Evolutionary conservation across 1,140 invertebrate species (phyloP), one percentile per base, ranked within the genome.

Genomic region (Solenopsis invicta): DNA sequence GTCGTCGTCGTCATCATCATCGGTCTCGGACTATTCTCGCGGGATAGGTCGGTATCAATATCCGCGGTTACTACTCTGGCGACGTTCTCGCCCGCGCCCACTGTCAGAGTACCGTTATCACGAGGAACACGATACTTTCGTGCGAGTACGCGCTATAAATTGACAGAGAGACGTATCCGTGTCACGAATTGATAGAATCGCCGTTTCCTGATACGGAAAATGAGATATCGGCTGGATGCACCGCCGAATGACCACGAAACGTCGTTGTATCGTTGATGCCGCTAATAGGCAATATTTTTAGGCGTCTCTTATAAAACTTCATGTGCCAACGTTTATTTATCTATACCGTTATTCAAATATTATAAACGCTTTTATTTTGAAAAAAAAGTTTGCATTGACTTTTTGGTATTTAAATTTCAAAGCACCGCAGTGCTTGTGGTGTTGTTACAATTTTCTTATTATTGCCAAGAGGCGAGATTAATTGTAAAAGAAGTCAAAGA

Each of bases 41-140:
- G 67, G 80, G 54, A 84, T 84, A 75, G 69, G 54, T 75, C 69
- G 69, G 80, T 37, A 84, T 69, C 69, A 71, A 84, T 84, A 84
- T 56, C 69, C 0, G n/a, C 34, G 45, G n/a, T 72, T 61, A 74
- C 67, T 84, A 41, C 41, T 66, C 62, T 37, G 62, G 56, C 64
- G 64, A 81, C 5, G 54, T 48, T 71, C 50, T 45, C 34, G 62
- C 29, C 18, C 29, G 45, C 61, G 45, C 45, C 24, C n/a, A 4
- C 21, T 50, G 41, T 6, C 18, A 18, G 52, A 29, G 29, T 84
- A 84, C 69, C 78, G 78, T 81, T 81, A 81, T 81, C 78, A 13
- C 24, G 54, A 62, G 67, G 8, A 61, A 84, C 24, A 37, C 56
- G 80, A 84, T 84, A 84, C 69, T 84, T 84, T 84, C 72, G 72